A percentile compares a stretch with the other conserved stretches of the same genome.
phyloP scores from a whole-genome alignment of 1,140 invertebrate species.

The Leptinotarsa defecta region DNA sequence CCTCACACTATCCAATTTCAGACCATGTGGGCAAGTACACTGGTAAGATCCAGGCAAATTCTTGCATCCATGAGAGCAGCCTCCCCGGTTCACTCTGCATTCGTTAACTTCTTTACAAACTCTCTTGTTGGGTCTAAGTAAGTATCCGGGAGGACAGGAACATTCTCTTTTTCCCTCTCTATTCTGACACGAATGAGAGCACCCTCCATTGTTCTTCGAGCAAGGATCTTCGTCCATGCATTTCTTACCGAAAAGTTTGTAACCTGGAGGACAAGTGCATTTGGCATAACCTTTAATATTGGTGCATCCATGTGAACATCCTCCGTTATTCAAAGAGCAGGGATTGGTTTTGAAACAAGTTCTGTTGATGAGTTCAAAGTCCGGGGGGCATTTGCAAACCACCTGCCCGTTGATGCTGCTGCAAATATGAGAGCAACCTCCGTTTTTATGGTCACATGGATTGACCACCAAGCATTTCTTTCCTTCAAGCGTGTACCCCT shows the following conservation, averaged over 20 bases:
- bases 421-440: conserved; percentile 59
- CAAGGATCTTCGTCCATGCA: conserved; percentile 48
- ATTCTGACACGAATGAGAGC: conserved; percentile 64
- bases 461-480: conserved; percentile 60
- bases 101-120: conserved; percentile 70
- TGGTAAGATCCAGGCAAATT: conserved; percentile 67
- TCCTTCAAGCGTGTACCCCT: conserved; percentile 59
- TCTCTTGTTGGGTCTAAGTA: conserved; percentile 56
- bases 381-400: conserved; percentile 43
- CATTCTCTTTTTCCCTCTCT: conserved; percentile 58
- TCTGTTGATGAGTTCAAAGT: conserved; percentile 49
- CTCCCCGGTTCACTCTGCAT: conserved; percentile 68
- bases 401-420: conserved; percentile 38
- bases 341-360: conserved; percentile 53
- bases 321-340: conserved; percentile 58
- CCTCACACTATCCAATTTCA: conserved; percentile 54
- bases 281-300: conserved; percentile 41
- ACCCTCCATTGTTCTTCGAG: conserved; percentile 64
- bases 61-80: conserved; percentile 69
- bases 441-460: conserved; percentile 63
- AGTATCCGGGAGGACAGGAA: conserved; percentile 62
- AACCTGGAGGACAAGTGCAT: conserved; percentile 57
- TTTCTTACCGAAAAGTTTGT: conserved; percentile 40
- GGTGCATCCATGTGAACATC: conserved; percentile 57
- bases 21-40: conserved; percentile 63